These are phyloP conservation scores for Philhelius pedissequus DNA, from an alignment of 2,888 invertebrate genomes.

Conservation along the genomic window DNA sequence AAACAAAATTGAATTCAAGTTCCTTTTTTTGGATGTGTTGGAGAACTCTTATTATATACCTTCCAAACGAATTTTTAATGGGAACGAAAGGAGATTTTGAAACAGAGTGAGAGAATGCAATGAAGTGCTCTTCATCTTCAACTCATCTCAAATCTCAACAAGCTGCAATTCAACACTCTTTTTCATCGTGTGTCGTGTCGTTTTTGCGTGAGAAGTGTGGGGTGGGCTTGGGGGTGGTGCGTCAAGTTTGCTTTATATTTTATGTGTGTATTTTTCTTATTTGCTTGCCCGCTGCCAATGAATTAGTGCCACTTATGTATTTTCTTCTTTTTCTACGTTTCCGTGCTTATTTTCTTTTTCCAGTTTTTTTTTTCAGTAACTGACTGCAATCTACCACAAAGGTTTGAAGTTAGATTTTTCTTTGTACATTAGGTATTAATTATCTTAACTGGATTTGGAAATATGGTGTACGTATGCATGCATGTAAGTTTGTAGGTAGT, in stretches of 20 bases:
- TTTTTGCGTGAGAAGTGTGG: not conserved
- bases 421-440: not conserved
- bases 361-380: not conserved
- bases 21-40: not conserved
- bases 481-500: no score
- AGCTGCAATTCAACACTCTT: slow-evolving; percentile 21
- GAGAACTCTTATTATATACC: not conserved
- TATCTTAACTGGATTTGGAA: not conserved
- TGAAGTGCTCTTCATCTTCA: not conserved
- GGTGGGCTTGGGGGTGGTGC: not conserved
- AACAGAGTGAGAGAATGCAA: slow-evolving; percentile 33
- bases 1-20: not conserved
- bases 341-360: not conserved
- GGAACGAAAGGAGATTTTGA: slow-evolving; percentile 21
- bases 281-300: slow-evolving; percentile 49
- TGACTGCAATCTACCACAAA: not conserved
- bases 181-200: not conserved
- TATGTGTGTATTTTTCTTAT: slow-evolving; percentile 5
- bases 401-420: slow-evolving; percentile 3
- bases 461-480: no score
- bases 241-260: not conserved
- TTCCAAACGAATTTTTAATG: not conserved
- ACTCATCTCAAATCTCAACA: not conserved
- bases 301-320: slow-evolving; percentile 64
- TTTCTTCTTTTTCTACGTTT: not conserved